Evolutionary conservation across 2,888 invertebrate species (phyloP).

Genomic region (Acleris emargana): DNA sequence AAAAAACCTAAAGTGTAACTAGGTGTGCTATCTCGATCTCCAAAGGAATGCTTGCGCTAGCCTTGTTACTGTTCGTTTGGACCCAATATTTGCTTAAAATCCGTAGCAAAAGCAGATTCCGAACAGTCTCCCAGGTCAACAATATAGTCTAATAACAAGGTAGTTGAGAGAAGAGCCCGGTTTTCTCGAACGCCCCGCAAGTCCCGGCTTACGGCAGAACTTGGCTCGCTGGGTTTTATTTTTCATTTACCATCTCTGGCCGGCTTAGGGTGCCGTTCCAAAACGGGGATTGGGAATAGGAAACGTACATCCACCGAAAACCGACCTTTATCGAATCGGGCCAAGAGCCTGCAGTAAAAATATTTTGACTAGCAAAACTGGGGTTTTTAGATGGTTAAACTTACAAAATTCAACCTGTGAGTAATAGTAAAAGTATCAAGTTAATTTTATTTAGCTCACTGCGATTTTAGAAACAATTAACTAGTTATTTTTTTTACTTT

Average conservation of each 20-base stretch:
- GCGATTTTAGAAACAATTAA: no score
- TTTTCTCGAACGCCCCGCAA: slow-evolving; percentile 26
- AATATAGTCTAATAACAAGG: slow-evolving; percentile 54
- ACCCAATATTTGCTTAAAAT: slow-evolving; percentile 21
- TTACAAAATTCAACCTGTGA: no score
- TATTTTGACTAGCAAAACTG: not conserved
- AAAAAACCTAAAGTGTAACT: no score
- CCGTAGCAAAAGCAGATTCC: slow-evolving; percentile 7
- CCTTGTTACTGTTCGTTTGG: not conserved
- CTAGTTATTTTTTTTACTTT: no score
- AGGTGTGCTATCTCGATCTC: no score
- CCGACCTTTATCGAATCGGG: slow-evolving; percentile 33
- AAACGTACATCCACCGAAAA: slow-evolving; percentile 49
- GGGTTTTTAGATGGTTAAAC: not conserved
- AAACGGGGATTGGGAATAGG: slow-evolving; percentile 52
- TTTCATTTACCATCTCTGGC: slow-evolving; percentile 58
- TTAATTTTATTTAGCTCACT: no score
- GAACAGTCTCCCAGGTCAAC: slow-evolving; percentile 41
- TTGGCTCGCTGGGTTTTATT: slow-evolving; percentile 55
- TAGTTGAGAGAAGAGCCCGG: slow-evolving; percentile 47
- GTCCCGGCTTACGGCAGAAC: slow-evolving; percentile 44
- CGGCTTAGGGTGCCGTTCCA: slow-evolving; percentile 51
- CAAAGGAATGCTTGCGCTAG: no score
- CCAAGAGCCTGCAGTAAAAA: not conserved
- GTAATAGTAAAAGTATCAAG: no score